phyloP scores from a whole-genome alignment of 2,797 vertebrate genomes.

The Alca torda region DNA sequence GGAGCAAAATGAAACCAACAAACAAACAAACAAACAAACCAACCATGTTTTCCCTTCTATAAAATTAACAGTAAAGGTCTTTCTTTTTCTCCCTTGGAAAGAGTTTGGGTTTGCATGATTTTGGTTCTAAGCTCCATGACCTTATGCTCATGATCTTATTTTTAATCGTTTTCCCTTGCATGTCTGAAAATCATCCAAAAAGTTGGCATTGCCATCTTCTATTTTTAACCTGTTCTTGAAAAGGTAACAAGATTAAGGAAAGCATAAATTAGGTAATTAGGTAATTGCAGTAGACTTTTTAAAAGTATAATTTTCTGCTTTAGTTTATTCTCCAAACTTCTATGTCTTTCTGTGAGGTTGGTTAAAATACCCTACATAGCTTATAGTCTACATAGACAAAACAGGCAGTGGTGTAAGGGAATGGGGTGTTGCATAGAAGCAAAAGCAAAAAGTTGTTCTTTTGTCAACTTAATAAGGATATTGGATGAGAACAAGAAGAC shows the following conservation, averaged over 20 bases:
- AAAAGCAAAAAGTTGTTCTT: neutral
- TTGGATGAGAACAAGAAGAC: neutral
- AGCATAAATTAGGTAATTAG: neutral
- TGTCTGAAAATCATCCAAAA: neutral
- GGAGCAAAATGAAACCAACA: neutral
- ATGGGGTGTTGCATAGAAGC: neutral
- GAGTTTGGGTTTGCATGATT: neutral
- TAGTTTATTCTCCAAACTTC: neutral
- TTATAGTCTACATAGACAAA: neutral
- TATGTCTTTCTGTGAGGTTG: neutral
- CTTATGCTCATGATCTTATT: neutral
- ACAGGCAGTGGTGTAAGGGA: neutral
- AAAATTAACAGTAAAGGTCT: neutral
- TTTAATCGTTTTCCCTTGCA: neutral
- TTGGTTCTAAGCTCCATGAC: neutral
- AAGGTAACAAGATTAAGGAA: neutral
- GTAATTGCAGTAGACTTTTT: neutral
- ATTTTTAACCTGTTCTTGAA: neutral
- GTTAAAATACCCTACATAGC: neutral
- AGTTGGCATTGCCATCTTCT: neutral
- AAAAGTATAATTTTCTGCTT: neutral
- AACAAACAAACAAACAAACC: neutral
- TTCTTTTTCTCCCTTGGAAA: neutral
- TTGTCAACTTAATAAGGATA: neutral
- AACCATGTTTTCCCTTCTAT: neutral